Evolutionary conservation across 2,797 vertebrate species (phyloP), one percentile per base, ranked within the genome.

Genomic region (Neolamprologus multifasciatus): DNA sequence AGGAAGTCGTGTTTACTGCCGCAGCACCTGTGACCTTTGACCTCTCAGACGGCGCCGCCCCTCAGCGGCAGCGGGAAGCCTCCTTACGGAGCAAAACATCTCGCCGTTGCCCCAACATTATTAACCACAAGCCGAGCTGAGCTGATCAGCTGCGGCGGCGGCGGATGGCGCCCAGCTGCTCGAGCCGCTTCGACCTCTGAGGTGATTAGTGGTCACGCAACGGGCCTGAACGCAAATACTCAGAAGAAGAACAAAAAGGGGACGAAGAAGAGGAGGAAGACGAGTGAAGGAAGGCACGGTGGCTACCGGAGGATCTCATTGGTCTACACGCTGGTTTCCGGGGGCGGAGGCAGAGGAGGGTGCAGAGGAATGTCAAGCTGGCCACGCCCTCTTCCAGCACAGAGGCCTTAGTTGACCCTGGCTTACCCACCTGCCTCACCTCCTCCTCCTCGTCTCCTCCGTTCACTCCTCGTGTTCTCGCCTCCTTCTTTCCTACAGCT

Each of bases 191-290:
- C 33, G 26, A 26, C 71, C 80, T 81, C 21, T 4, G 67, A 83
- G 26, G 81, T 80, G 89, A 94, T 93, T 92, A 90, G 50, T 82
- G 51, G 89, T 94, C 93, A 94, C 90, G 91, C 88, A 69, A 91
- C 1, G 74, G 81, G 79, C 77, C 57, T 62, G 21, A 8, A 50
- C 43, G 2, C 6, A 62, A 78, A 74, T 4, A 82, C 77, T 21
- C 38, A 2, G 71, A 31, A 21, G 69, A 36, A 55, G 77, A 77
- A 23, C 5, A 29, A 12, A 23, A 59, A 5, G 38, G 19, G n/a
- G 77, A 23, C 14, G 71, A 80, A 23, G 12, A 55, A 19, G 55
- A 74, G 16, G 40, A 45, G 10, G 40, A 48, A 52, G 2, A 67
- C 67, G 5, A 19, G 21, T 9, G 2, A 36, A 40, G n/a, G 45